Percentiles rank a stretch among this genome's conserved stretches.
Conservation (phyloP, 1,140 invertebrate genomes). For the Drosophila arawakana region DNA sequence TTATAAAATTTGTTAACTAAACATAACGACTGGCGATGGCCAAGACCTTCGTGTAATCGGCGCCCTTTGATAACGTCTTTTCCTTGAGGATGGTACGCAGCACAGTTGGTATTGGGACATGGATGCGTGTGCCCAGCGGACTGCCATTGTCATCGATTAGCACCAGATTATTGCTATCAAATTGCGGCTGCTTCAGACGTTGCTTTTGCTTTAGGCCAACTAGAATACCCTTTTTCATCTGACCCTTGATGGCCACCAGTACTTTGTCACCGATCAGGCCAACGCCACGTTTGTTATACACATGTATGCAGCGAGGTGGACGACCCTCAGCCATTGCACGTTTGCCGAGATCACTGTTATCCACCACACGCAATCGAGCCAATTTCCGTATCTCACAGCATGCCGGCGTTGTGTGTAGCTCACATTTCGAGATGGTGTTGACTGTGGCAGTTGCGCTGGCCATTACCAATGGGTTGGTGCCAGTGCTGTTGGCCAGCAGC, state of each 20-base stretch:
- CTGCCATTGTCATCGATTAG: constrained; percentile 97
- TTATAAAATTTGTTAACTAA: constrained; percentile 84
- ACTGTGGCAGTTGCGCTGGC: background rate
- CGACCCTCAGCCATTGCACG: constrained; percentile 96
- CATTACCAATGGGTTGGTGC: constrained; percentile 5
- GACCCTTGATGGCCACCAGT: constrained; percentile 97
- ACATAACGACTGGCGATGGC: constrained; percentile 97
- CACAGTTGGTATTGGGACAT: constrained; percentile 96
- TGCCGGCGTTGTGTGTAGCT: constrained; percentile 86
- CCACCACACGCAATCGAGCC: constrained; percentile 94
- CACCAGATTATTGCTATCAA: constrained; percentile 98
- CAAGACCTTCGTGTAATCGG: constrained; percentile 97
- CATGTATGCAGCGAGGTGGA: constrained; percentile 94
- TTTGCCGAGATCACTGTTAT: constrained; percentile 97
- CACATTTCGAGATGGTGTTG: constrained; percentile 4
- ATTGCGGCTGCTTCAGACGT: constrained; percentile 93
- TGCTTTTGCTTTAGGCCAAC: constrained; percentile 96
- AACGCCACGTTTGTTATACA: constrained; percentile 92
- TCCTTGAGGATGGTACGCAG: constrained; percentile 94
- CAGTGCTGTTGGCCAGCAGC: constrained; percentile 36
- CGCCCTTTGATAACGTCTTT: constrained; percentile 92
- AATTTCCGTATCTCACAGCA: constrained; percentile 89
- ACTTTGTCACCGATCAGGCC: constrained; percentile 92
- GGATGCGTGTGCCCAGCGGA: constrained; percentile 96
- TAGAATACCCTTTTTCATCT: constrained; percentile 98